These are phyloP conservation scores for Lutraria rhynchaena DNA, from an alignment of 1,140 invertebrate genomes.

Conservation along the genomic window DNA sequence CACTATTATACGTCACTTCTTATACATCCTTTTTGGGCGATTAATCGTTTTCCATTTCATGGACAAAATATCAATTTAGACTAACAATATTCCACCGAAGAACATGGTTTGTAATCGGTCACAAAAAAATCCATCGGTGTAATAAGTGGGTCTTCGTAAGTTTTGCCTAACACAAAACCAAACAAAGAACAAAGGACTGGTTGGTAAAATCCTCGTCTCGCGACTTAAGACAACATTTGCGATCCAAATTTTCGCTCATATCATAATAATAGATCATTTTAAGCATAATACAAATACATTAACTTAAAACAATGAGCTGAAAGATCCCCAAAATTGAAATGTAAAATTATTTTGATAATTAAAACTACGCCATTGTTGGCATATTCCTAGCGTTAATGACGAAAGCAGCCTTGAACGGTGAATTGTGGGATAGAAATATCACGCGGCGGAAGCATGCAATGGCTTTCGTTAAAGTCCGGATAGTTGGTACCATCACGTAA, in stretches of 20 bases:
- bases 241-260: background rate
- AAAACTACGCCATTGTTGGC: slow-evolving; percentile 57
- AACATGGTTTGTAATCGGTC: no score
- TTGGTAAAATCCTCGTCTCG: background rate
- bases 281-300: background rate
- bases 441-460: slow-evolving; percentile 7
- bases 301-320: background rate
- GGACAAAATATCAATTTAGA: background rate
- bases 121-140: no score
- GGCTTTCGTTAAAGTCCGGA: background rate
- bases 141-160: no score
- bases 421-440: slow-evolving; percentile 35
- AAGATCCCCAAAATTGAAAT: background rate
- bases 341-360: slow-evolving; percentile 26
- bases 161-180: background rate
- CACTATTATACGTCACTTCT: slow-evolving; percentile 23
- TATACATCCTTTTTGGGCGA: slow-evolving; percentile 21
- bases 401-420: slow-evolving; percentile 24
- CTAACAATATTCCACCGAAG: slow-evolving; percentile 24
- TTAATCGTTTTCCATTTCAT: background rate
- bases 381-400: slow-evolving; percentile 42
- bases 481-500: background rate
- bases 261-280: background rate
- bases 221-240: background rate
- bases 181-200: slow-evolving; percentile 34